phyloP scores from a whole-genome alignment of 64 coral and sea anemone genomes.

The Acropora tenuis region DNA sequence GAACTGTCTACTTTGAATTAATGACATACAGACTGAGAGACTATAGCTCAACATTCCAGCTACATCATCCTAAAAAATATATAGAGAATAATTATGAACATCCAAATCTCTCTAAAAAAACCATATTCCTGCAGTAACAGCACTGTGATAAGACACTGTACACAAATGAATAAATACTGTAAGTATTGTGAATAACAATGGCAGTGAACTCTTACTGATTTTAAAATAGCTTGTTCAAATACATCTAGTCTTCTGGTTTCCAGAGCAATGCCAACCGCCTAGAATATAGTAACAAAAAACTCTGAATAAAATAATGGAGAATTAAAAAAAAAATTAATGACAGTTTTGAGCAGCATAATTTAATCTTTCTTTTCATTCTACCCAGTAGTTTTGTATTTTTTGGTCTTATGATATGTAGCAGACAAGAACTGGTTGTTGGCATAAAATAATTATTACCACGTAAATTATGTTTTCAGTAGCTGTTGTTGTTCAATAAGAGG shows the following conservation, averaged over 20 bases:
- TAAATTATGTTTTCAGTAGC: neutral
- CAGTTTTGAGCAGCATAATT: no score
- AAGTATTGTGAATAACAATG: neutral
- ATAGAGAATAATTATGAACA: neutral
- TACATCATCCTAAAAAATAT: constrained; percentile 78
- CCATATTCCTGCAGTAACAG: no score
- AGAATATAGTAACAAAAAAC: neutral
- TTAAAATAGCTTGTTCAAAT: constrained; percentile 95
- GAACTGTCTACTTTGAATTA: constrained; percentile 95
- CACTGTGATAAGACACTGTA: no score
- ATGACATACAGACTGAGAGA: constrained; percentile 90
- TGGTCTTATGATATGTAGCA: no score
- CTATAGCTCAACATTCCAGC: constrained; percentile 89
- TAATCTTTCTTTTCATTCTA: no score
- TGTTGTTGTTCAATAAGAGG: no score
- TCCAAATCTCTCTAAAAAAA: neutral
- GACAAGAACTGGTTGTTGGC: no score
- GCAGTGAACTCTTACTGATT: constrained; percentile 88
- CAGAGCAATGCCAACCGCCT: constrained; percentile 98
- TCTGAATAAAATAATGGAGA: neutral
- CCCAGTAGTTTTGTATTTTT: no score
- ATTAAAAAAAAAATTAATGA: no score
- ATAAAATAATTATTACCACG: neutral
- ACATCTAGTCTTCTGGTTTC: constrained; percentile 95
- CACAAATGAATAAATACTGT: neutral